phyloP scores from a whole-genome alignment of 53 echinoderm and acorn worm genomes.

The Paelopatides confundens region DNA sequence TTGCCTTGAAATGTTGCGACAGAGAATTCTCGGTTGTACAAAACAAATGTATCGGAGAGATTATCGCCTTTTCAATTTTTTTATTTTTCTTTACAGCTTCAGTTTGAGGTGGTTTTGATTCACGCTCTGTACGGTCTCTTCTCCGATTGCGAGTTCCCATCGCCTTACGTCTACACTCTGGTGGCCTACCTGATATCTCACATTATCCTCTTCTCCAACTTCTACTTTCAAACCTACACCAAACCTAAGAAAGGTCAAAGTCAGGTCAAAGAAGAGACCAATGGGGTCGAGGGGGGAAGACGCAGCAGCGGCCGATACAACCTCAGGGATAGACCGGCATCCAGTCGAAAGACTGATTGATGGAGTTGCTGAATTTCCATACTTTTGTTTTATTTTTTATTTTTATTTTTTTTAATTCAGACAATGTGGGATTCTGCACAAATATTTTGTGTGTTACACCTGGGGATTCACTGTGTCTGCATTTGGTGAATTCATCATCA shows the following conservation, averaged over 20 bases:
- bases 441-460: too few relatives aligned
- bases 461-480: too few relatives aligned
- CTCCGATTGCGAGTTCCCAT: constrained; percentile 76
- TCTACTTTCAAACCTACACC: constrained; percentile 74
- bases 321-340: constrained; percentile 69
- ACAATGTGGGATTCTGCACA: background rate
- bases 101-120: constrained; percentile 85
- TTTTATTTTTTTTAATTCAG: background rate
- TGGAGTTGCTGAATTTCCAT: background rate
- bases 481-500: too few relatives aligned
- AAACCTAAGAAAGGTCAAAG: constrained; percentile 46
- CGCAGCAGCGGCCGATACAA: constrained; percentile 71
- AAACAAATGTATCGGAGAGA: too few relatives aligned
- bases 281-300: background rate
- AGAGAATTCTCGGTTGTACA: too few relatives aligned
- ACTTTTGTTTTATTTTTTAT: background rate
- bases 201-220: constrained; percentile 92
- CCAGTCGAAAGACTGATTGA: constrained; percentile 48
- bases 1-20: too few relatives aligned
- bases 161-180: constrained; percentile 75
- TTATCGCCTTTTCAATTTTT: background rate
- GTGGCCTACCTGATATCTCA: constrained; percentile 80
- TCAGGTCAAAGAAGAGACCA: background rate
- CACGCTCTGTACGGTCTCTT: constrained; percentile 70
- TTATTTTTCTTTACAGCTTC: constrained; percentile 58